A percentile compares a stretch with the other conserved stretches of the same genome.
Conservation (phyloP, 2,113 vertebrate species). For the Takifugu bimaculatus region DNA sequence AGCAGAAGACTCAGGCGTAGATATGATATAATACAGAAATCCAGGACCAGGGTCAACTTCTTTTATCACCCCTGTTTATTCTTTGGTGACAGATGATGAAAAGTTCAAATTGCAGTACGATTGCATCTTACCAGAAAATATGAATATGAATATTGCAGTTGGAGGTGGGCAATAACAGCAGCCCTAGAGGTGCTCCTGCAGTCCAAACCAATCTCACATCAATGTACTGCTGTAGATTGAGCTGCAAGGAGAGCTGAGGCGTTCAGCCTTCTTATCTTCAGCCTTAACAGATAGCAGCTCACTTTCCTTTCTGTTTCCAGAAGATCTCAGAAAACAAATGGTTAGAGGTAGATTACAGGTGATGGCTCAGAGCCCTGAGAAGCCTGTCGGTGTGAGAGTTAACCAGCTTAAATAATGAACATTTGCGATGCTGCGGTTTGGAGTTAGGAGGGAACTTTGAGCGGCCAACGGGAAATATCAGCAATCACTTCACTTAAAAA, state of each 20-base stretch:
- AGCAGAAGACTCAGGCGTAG: slow-evolving; percentile 8
- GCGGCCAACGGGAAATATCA: too few relatives aligned
- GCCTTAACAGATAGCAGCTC: slow-evolving; percentile 24
- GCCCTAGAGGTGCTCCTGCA: slow-evolving; percentile 37
- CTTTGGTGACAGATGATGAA: slow-evolving; percentile 35
- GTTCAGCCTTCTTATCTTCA: slow-evolving; percentile 27
- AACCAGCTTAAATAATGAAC: too few relatives aligned
- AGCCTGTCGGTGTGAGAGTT: background rate
- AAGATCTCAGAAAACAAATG: slow-evolving; percentile 33
- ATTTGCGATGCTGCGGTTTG: background rate
- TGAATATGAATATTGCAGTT: slow-evolving; percentile 54
- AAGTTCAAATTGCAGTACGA: slow-evolving; percentile 52
- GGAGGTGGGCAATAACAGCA: slow-evolving; percentile 40
- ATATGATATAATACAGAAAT: slow-evolving; percentile 11
- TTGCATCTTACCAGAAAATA: slow-evolving; percentile 50
- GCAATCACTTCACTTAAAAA: too few relatives aligned
- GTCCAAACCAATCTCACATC: slow-evolving; percentile 58
- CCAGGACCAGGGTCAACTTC: slow-evolving; percentile 41
- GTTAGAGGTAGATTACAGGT: slow-evolving; percentile 32
- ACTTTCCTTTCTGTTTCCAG: slow-evolving; percentile 20
- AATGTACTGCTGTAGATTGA: slow-evolving; percentile 44
- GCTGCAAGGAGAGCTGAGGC: slow-evolving; percentile 12
- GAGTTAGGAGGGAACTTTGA: too few relatives aligned
- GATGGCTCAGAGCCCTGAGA: slow-evolving; percentile 31
- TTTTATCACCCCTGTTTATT: slow-evolving; percentile 52